A percentile compares a stretch with the other conserved stretches of the same genome.
These are phyloP conservation scores for Orthosia gracilis DNA, from an alignment of 2,888 invertebrate species.

Conservation along the genomic window DNA sequence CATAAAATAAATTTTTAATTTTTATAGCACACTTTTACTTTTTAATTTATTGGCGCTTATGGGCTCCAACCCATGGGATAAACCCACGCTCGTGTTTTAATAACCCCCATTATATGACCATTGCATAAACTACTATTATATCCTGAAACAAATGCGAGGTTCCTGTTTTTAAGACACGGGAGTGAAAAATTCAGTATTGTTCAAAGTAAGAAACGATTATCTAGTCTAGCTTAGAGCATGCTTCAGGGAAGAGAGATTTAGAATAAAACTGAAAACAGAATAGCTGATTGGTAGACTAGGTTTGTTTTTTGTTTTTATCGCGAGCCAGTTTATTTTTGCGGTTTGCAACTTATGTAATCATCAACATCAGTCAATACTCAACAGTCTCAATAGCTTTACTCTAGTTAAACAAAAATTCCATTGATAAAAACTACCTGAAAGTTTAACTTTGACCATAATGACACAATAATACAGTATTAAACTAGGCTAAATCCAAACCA, in stretches of 20 bases:
- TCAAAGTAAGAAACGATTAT: not conserved
- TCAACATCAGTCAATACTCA: not conserved
- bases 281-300: not conserved
- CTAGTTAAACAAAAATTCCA: not conserved
- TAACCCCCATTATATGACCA: no score
- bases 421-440: not conserved
- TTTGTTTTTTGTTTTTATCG: not conserved
- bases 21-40: no score
- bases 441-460: conserved; percentile 27
- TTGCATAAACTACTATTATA: no score
- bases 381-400: not conserved
- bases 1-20: no score
- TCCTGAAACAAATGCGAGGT: no score
- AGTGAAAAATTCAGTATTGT: no score
- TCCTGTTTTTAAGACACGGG: no score
- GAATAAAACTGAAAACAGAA: conserved; percentile 1
- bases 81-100: no score
- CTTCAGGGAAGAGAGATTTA: not conserved
- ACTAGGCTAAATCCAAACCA: conserved; percentile 54
- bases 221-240: not conserved
- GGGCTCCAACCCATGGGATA: no score
- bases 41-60: no score
- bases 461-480: conserved; percentile 43
- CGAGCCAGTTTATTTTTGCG: not conserved
- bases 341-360: not conserved